Evolutionary conservation across 2,888 invertebrate species (phyloP), one percentile per base, ranked within the genome.

Genomic region (Apodemia duryi): DNA sequence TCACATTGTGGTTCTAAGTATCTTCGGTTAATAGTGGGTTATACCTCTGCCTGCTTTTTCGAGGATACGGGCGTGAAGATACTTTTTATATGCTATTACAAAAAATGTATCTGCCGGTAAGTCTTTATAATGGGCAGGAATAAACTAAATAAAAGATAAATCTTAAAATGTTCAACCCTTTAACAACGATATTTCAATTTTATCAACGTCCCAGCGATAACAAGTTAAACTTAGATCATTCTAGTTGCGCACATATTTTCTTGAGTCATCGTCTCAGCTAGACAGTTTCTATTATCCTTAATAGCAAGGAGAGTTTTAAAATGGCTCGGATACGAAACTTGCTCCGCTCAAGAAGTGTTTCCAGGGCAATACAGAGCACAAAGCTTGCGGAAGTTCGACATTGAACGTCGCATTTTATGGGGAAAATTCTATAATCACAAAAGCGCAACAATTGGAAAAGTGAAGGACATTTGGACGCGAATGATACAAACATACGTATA

Each of bases 211-310:
- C 75, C 62, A 77, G 79, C 77, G 81, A 79, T 85, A 84, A 81
- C 86, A 86, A 85, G 78, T 84, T 82, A 78, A 88, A 89, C 81
- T 91, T 88, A 75, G 86, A 88, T 86, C 84, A 86, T 88, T 88
- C 81, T 79, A 75, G 76, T 75, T 75, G 78, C 79, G 77, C 78
- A 86, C 83, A 89, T 88, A 86, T 89, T 85, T 85, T 83, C 80
- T 85, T 79, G 85, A 85, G 82, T 84, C 84, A 83, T 85, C 83
- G 84, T 83, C 80, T 76, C 74, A 82, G 78, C 85, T 82, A 86
- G 85, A 87, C 86, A 81, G 79, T 87, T 90, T 85, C 89, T 85
- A 87, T 91, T 91, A 90, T 90, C 89, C 86, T 83, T 89, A 89
- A 90, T 89, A 86, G 83, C 83, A 82, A 85, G 86, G 81, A 90